phyloP scores from a whole-genome alignment of 2,888 invertebrate genomes.

The Leistus spinibarbis region DNA sequence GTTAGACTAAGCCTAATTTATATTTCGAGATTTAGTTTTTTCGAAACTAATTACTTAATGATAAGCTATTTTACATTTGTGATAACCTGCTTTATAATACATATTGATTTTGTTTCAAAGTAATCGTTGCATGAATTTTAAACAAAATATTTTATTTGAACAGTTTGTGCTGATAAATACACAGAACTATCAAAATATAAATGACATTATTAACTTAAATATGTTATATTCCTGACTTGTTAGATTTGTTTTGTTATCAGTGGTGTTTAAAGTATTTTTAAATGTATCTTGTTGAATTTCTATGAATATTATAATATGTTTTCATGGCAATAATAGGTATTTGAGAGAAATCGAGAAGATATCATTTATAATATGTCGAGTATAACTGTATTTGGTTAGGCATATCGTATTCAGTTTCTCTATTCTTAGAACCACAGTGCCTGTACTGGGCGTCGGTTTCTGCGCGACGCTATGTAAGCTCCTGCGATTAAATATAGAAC shows the following conservation, averaged over 20 bases:
- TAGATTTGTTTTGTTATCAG: too few relatives aligned
- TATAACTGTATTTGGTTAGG: conserved; percentile 34
- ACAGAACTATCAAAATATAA: too few relatives aligned
- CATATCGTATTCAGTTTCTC: conserved; percentile 24
- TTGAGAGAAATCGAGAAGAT: conserved; percentile 4
- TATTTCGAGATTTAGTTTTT: too few relatives aligned
- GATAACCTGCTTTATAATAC: too few relatives aligned
- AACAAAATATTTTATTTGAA: too few relatives aligned
- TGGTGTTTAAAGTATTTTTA: background rate
- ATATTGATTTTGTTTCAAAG: too few relatives aligned
- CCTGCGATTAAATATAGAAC: conserved; percentile 33
- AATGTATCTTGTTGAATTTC: background rate
- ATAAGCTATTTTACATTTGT: too few relatives aligned
- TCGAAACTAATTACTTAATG: too few relatives aligned
- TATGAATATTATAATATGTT: background rate
- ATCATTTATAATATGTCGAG: conserved; percentile 18
- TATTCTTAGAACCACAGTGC: conserved; percentile 26
- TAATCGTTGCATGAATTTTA: too few relatives aligned
- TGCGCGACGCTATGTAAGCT: conserved; percentile 42
- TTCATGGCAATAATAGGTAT: background rate
- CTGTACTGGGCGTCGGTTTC: background rate
- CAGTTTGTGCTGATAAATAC: too few relatives aligned
- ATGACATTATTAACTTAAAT: too few relatives aligned
- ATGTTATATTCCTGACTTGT: too few relatives aligned
- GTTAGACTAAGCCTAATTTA: background rate